Percentiles rank a stretch among this genome's conserved stretches.
These are phyloP conservation scores for Nerophis ophidion DNA, from an alignment of 2,113 vertebrate genomes.

Conservation along the genomic window DNA sequence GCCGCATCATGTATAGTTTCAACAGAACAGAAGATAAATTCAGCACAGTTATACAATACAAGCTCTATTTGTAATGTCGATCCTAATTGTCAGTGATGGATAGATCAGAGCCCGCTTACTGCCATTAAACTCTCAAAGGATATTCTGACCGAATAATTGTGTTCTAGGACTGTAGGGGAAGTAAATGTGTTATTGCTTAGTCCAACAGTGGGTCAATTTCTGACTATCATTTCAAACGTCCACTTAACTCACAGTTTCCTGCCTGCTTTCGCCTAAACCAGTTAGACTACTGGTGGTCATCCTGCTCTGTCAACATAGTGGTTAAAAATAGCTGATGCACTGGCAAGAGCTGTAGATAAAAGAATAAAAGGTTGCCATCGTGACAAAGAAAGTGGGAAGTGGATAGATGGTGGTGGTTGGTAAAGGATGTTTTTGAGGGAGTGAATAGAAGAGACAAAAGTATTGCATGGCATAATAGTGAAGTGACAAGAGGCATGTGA, in stretches of 20 bases:
- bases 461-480: constrained; percentile 6
- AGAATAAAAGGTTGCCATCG: constrained; percentile 31
- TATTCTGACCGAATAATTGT: constrained; percentile 13
- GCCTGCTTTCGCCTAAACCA: constrained; percentile 14
- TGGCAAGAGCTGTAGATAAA: constrained; percentile 22
- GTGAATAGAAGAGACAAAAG: not conserved
- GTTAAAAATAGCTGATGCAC: constrained; percentile 19
- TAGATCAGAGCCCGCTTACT: constrained; percentile 33
- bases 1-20: constrained; percentile 2
- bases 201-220: constrained; percentile 11
- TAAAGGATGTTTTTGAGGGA: not conserved
- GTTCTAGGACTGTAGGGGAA: constrained; percentile 13
- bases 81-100: constrained; percentile 15
- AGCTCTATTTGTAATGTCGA: constrained; percentile 4
- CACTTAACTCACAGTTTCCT: constrained; percentile 1
- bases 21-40: constrained; percentile 10
- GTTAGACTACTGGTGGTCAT: constrained; percentile 12
- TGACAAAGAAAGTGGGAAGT: constrained; percentile 12
- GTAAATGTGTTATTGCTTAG: constrained; percentile 2
- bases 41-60: constrained; percentile 3
- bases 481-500: not conserved
- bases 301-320: constrained; percentile 12
- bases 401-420: too few relatives aligned
- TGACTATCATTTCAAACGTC: constrained; percentile 1
- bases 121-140: constrained; percentile 23